Evolutionary conservation across 1,140 invertebrate genomes (phyloP), one percentile per base, ranked within the genome.

Genomic region (Macrotrachela quadricornifera): DNA sequence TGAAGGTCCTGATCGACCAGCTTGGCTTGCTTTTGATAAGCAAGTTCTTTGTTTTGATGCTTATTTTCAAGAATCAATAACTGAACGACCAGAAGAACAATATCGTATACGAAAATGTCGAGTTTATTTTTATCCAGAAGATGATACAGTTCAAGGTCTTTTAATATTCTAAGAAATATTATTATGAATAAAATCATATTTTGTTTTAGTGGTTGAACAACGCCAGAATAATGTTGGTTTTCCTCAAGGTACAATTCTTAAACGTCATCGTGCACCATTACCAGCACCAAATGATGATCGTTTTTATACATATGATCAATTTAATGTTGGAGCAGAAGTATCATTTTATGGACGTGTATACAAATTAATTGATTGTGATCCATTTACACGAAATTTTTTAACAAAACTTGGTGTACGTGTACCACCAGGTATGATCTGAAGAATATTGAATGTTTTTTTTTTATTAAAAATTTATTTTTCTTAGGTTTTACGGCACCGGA

Each of bases 21-120:
- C 80, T 0, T 90, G 85, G 85, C 71, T 88, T 36, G 77, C 79
- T 43, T 86, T 80, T 66, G 83, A 88, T 63, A 81, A 83, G 69
- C 76, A 87, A 69, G 81, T 80, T 63, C 39, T 58, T 9, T 56
- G 55, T 43, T 56, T 56, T 41, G 46, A 59, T 44, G 59, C 43
- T 11, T 71, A 61, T 51, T 70, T 66, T 59, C 68, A 71, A 60
- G 70, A 71, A 50, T 62, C 62, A 41, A 66, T 71, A 2, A 57
- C 61, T 54, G 70, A 71, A 57, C 62, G 64, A 50, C 52, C 63
- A 48, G 65, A 66, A 44, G 70, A 70, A 57, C 65, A 67, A 51
- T 71, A 61, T 55, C 55, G 70, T 51, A 60, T 71, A 14, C 57
- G 66, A 47, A 59, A 64, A 14, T 66, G 65, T 54, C 68, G 68